Conservation (phyloP, 1,140 invertebrate genomes). For the Euura saliciscinereae region DNA sequence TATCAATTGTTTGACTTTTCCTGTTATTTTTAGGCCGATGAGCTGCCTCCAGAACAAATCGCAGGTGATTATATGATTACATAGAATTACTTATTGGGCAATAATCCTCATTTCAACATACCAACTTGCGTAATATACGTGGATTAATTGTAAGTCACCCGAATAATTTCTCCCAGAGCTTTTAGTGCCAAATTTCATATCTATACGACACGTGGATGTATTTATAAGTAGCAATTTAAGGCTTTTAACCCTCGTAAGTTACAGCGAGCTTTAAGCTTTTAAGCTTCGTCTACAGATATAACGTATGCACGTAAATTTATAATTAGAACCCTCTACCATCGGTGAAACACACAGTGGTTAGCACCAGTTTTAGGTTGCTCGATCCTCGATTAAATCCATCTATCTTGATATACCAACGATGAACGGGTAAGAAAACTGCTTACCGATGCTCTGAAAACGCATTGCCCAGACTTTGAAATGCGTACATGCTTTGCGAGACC, state of each 20-base stretch:
- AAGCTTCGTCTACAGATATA: background rate
- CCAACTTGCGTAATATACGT: too few species aligned
- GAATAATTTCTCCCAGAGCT: too few species aligned
- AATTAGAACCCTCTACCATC: background rate
- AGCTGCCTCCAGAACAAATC: constrained; percentile 69
- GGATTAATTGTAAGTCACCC: too few species aligned
- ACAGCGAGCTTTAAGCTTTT: background rate
- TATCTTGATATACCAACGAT: too few species aligned
- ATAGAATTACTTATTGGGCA: too few species aligned
- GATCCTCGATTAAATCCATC: background rate
- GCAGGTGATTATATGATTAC: constrained; percentile 55
- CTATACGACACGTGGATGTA: background rate
- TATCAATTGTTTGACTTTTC: background rate
- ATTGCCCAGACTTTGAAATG: background rate
- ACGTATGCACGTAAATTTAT: constrained; percentile 1
- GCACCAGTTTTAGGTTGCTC: background rate
- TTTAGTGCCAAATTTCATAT: background rate
- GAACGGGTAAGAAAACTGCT: too few species aligned
- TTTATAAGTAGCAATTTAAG: constrained; percentile 1
- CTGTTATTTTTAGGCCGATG: constrained; percentile 61
- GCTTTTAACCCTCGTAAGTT: constrained; percentile 1
- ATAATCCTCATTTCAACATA: too few species aligned
- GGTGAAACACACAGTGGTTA: background rate
- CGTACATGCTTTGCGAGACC: background rate
- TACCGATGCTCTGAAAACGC: too few species aligned